Conservation (phyloP, 2,113 vertebrate genomes). For the Barbus barbus region DNA sequence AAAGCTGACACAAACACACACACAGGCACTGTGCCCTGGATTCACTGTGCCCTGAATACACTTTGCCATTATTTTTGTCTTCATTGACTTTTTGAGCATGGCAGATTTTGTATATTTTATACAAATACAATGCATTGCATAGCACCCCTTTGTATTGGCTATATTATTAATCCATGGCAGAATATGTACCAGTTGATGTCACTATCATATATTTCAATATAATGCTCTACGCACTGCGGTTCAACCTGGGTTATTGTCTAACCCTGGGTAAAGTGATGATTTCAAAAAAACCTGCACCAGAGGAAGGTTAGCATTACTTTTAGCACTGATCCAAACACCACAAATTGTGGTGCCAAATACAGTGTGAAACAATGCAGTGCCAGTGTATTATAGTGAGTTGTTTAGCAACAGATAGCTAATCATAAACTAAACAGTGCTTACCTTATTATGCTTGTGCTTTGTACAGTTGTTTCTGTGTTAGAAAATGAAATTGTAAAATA, state of each 20-base stretch:
- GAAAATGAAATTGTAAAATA: not conserved
- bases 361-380: too few species aligned
- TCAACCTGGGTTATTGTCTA: not conserved
- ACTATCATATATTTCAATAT: too few species aligned
- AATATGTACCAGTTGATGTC: too few species aligned
- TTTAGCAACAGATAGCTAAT: not conserved
- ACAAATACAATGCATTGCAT: not conserved
- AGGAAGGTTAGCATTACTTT: too few species aligned
- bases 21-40: constrained; percentile 13
- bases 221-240: not conserved
- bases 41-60: not conserved
- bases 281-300: too few species aligned
- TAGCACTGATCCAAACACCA: too few species aligned
- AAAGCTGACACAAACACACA: not conserved
- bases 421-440: not conserved
- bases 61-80: not conserved
- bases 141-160: too few species aligned
- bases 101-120: not conserved
- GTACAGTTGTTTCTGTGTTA: not conserved
- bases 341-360: too few species aligned
- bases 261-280: too few species aligned
- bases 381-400: too few species aligned
- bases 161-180: too few species aligned
- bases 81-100: not conserved
- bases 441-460: not conserved